Percentiles rank a stretch among this genome's conserved stretches.
phyloP scores from a whole-genome alignment of 2,113 vertebrate species.

The Proterorhinus semilunaris region DNA sequence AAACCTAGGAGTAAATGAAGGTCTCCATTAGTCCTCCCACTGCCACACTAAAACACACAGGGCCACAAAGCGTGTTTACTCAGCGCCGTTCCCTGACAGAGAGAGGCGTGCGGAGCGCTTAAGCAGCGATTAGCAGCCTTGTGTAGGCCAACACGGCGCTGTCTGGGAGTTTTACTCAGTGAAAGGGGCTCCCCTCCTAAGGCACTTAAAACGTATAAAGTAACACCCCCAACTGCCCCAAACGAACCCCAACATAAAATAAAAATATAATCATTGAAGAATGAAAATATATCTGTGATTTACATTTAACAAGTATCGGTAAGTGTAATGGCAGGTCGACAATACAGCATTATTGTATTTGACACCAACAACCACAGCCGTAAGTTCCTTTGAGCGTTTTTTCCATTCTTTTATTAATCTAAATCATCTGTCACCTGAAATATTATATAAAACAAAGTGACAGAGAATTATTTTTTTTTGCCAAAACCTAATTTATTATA shows the following conservation, averaged over 20 bases:
- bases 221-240: conserved; percentile 22
- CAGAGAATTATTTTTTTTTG: no score
- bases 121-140: conserved; percentile 18
- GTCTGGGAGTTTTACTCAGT: conserved; percentile 6
- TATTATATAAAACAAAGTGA: no score
- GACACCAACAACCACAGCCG: no score
- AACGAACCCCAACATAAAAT: conserved; percentile 33
- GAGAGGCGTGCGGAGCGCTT: conserved; percentile 22
- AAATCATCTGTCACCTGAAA: no score
- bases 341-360: neutral
- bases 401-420: no score
- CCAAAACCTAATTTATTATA: no score
- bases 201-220: conserved; percentile 24
- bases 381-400: no score
- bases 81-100: conserved; percentile 38
- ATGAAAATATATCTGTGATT: neutral
- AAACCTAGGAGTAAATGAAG: conserved; percentile 85
- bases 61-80: conserved; percentile 72
- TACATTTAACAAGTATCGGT: neutral
- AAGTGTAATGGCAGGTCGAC: no score
- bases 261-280: conserved; percentile 10
- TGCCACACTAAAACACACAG: conserved; percentile 79
- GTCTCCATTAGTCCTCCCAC: conserved; percentile 87
- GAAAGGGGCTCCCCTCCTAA: conserved; percentile 19
- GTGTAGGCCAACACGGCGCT: conserved; percentile 4